phyloP scores from a whole-genome alignment of 2,888 invertebrate species.

The Drosophila suboccidentalis region DNA sequence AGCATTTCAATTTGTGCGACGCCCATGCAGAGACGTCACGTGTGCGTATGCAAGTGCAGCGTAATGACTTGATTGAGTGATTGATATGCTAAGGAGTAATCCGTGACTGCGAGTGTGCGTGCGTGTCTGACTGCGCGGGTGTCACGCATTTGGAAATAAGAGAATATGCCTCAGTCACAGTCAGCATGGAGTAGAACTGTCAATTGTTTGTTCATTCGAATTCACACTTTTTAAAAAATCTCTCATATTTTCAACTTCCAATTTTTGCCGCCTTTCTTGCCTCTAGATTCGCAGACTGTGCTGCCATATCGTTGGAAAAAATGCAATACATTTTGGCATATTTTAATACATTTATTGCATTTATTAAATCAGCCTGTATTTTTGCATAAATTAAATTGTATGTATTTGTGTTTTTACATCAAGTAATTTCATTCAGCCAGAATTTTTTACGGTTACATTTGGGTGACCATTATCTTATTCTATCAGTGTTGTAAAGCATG shows the following conservation, averaged over 20 bases:
- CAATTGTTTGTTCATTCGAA: background rate
- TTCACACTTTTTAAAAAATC: background rate
- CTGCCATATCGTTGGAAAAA: conserved; percentile 9
- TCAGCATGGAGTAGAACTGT: background rate
- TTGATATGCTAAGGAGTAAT: conserved; percentile 35
- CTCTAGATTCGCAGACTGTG: background rate
- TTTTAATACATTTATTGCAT: too few species aligned
- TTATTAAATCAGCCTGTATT: too few species aligned
- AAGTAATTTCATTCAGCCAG: too few species aligned
- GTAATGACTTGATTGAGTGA: conserved; percentile 46
- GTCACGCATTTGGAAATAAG: conserved; percentile 16
- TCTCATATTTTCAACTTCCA: background rate
- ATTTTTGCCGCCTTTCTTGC: background rate
- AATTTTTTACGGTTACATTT: too few species aligned
- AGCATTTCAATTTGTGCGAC: conserved; percentile 55
- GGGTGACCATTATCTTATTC: background rate
- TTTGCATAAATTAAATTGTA: background rate
- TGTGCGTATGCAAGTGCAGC: conserved; percentile 16
- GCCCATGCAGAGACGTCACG: conserved; percentile 30
- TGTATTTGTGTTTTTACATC: too few species aligned
- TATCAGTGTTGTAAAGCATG: conserved; percentile 6
- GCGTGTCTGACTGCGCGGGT: conserved; percentile 14
- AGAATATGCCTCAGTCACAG: background rate
- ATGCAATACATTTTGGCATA: too few species aligned
- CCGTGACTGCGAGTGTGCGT: conserved; percentile 6